Evolutionary conservation across 2,797 vertebrate genomes (phyloP), one percentile per base, ranked within the genome.

Genomic region (Lutjanus campechanus): DNA sequence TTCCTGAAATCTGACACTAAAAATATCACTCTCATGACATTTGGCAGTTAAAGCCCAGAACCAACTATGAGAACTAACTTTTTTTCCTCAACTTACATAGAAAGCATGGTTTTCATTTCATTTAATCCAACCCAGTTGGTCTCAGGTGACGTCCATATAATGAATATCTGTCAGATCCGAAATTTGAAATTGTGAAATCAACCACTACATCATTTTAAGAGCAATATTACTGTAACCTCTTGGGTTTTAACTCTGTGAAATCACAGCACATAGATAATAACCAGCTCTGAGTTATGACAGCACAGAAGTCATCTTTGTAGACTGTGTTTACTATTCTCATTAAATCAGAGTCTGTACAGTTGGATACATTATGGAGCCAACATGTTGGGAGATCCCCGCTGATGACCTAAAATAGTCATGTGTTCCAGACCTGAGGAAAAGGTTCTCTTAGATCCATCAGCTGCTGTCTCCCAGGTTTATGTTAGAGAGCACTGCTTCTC

Each of bases 361-460:
- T 61, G 56, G 60, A 69, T 71, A 72, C 44, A n/a, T 80, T 60
- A 81, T 64, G 66, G 75, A 84, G 80, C 61, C 69, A 56, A 54
- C 79, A 62, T 56, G 60, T 72, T 79, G 76, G 89, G 84, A 85
- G 81, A 87, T 75, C 82, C 74, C 75, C 1, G 41, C 53, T 62
- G 79, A 91, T 95, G 90, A 91, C 95, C 95, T 95, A 96, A 96
- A 95, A 96, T 96, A 96, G 95, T 93, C 93, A 96, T 95, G 89
- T 92, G 87, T 61, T 86, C 85, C 78, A 85, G 83, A 81, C 74
- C 56, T 66, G 61, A 73, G 76, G 29, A 74, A 81, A 89, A 85
- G 61, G 47, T 50, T 66, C 69, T 58, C 77, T 73, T 55, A 66
- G 85, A 92, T 93, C 69, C 81, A 93, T 92, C 91, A 90, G 89